Percentiles rank a stretch among this genome's conserved stretches.
These are phyloP conservation scores for Drosophila repleta DNA, from an alignment of 1,140 invertebrate genomes.

Conservation along the genomic window DNA sequence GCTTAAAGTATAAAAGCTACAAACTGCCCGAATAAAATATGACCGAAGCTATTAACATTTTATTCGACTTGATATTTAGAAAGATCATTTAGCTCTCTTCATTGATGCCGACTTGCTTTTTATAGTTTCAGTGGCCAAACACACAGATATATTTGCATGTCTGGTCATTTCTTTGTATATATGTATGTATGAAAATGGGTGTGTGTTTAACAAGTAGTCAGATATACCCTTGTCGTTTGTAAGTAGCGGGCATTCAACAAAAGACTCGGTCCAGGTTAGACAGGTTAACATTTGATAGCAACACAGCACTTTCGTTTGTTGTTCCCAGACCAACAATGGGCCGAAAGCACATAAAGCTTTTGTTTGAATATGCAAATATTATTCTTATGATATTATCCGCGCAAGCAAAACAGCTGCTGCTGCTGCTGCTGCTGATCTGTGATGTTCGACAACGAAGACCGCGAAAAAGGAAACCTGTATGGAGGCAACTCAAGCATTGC, in stretches of 20 bases:
- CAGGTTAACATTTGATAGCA: constrained; percentile 50
- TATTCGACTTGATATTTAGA: no score
- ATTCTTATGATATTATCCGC: constrained; percentile 37
- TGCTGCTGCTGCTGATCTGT: constrained; percentile 32
- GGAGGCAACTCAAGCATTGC: constrained; percentile 9
- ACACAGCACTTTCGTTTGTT: constrained; percentile 58
- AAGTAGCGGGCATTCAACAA: constrained; percentile 3
- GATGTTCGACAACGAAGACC: constrained; percentile 1
- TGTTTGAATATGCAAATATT: constrained; percentile 57
- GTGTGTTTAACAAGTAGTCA: neutral
- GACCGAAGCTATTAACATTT: no score
- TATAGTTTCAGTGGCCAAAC: no score
- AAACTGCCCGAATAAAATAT: no score
- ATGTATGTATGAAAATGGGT: no score
- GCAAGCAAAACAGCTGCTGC: constrained; percentile 29
- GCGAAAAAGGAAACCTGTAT: constrained; percentile 40
- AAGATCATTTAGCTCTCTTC: neutral
- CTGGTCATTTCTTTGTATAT: no score
- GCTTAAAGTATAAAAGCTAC: no score
- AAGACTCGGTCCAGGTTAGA: constrained; percentile 33
- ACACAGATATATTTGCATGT: no score
- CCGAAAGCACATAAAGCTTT: constrained; percentile 55
- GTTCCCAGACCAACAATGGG: constrained; percentile 43
- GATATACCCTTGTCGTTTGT: neutral
- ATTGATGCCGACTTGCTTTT: neutral